Evolutionary conservation across 2,113 vertebrate genomes (phyloP).

Genomic region (Pristiophorus japonicus): DNA sequence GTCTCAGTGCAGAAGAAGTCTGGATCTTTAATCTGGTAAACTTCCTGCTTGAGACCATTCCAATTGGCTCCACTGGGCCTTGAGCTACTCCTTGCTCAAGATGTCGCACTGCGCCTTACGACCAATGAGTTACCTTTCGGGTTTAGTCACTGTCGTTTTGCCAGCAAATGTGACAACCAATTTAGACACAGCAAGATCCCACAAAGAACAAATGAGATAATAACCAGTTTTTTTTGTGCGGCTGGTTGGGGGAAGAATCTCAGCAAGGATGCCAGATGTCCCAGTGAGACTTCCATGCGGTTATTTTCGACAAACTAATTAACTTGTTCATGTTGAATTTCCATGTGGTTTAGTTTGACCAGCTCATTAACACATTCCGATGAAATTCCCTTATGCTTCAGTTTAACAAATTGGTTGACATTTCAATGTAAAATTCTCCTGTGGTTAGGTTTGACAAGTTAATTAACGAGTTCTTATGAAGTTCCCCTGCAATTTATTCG

Average conservation of each 20-base stretch:
- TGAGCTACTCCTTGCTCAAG: neutral
- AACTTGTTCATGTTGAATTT: neutral
- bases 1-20: conserved; percentile 2
- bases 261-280: neutral
- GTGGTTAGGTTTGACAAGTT: neutral
- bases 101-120: neutral
- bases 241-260: neutral
- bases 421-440: neutral
- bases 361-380: neutral
- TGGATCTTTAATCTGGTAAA: neutral
- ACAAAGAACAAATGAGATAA: neutral
- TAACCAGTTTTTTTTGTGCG: neutral
- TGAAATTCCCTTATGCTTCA: neutral
- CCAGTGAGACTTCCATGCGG: neutral
- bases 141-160: neutral
- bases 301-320: neutral
- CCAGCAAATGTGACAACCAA: neutral
- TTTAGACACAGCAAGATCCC: neutral
- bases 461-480: neutral
- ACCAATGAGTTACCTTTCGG: neutral
- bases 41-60: neutral
- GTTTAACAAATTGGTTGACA: neutral
- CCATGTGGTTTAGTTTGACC: neutral
- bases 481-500: neutral
- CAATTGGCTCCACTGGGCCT: neutral